phyloP scores from a whole-genome alignment of 2,113 vertebrate genomes.

The Brachypteracias leptosomus region DNA sequence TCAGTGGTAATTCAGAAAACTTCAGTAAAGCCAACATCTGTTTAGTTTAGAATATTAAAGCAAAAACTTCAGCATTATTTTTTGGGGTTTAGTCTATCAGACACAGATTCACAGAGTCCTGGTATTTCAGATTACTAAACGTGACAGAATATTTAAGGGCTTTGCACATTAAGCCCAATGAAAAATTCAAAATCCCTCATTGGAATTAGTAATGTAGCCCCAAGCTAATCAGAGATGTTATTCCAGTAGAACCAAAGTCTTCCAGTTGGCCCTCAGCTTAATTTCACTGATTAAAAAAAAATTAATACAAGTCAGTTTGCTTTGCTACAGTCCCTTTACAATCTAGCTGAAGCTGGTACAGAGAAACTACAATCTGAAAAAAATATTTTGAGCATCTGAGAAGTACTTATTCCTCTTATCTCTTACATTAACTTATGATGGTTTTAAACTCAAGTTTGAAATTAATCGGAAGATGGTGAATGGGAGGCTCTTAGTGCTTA shows the following conservation, averaged over 20 bases:
- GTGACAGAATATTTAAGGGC: constrained; percentile 54
- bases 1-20: not conserved
- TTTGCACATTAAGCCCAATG: constrained; percentile 40
- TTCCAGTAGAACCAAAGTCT: constrained; percentile 42
- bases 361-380: not conserved
- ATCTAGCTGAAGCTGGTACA: not conserved
- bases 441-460: not conserved
- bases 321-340: constrained; percentile 30
- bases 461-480: not conserved
- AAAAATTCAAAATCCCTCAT: constrained; percentile 43
- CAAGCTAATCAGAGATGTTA: constrained; percentile 42
- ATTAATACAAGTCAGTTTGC: constrained; percentile 37
- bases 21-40: not conserved
- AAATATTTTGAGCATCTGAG: not conserved
- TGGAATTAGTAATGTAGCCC: constrained; percentile 53
- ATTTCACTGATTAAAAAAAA: constrained; percentile 45
- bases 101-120: not conserved
- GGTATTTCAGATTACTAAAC: constrained; percentile 26
- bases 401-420: not conserved
- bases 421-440: not conserved
- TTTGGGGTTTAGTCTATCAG: constrained; percentile 17
- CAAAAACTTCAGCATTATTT: not conserved
- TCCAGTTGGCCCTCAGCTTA: constrained; percentile 50
- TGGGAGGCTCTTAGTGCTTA: not conserved
- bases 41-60: not conserved